Evolutionary conservation across 2,888 invertebrate species (phyloP).

Genomic region (Ichneumoninae sp.): DNA sequence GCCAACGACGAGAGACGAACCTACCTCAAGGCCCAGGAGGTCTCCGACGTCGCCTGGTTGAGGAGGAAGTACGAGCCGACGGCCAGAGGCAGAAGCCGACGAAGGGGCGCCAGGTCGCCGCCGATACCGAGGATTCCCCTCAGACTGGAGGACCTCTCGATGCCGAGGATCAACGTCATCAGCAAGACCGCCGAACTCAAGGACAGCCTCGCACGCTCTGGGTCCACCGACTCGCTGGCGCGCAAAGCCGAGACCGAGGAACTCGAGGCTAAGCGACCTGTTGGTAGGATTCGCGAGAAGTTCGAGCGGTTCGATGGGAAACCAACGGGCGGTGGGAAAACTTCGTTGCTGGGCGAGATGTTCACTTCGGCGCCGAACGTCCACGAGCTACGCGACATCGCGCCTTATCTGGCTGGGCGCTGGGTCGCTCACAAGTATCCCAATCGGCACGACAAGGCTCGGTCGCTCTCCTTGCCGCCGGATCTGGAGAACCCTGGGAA

Average conservation of each 20-base stretch:
- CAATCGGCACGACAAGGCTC: slow-evolving; percentile 88
- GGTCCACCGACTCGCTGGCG: slow-evolving; percentile 72
- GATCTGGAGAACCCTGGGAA: slow-evolving; percentile 71
- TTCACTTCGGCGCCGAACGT: slow-evolving; percentile 93
- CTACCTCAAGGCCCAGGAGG: slow-evolving; percentile 85
- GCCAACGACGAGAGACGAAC: slow-evolving; percentile 84
- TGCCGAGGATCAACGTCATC: slow-evolving; percentile 96
- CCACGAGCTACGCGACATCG: slow-evolving; percentile 90
- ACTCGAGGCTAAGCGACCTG: slow-evolving; percentile 85
- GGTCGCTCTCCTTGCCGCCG: slow-evolving; percentile 86
- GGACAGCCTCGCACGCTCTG: slow-evolving; percentile 68
- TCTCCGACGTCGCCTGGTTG: slow-evolving; percentile 87
- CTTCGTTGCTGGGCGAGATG: slow-evolving; percentile 90
- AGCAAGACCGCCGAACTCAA: slow-evolving; percentile 91
- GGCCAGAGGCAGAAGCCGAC: slow-evolving; percentile 85
- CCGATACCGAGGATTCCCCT: slow-evolving; percentile 87
- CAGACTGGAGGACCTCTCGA: slow-evolving; percentile 89
- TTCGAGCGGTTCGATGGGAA: slow-evolving; percentile 86
- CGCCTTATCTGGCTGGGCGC: slow-evolving; percentile 91
- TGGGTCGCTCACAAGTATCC: slow-evolving; percentile 94
- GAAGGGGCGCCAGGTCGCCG: slow-evolving; percentile 86
- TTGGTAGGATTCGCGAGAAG: slow-evolving; percentile 89
- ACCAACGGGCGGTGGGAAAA: slow-evolving; percentile 74
- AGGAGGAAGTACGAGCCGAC: slow-evolving; percentile 87
- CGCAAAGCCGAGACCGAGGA: slow-evolving; percentile 80